Evolutionary conservation across 2,888 invertebrate genomes (phyloP), one percentile per base, ranked within the genome.

Genomic region (Drosophila picticornis): DNA sequence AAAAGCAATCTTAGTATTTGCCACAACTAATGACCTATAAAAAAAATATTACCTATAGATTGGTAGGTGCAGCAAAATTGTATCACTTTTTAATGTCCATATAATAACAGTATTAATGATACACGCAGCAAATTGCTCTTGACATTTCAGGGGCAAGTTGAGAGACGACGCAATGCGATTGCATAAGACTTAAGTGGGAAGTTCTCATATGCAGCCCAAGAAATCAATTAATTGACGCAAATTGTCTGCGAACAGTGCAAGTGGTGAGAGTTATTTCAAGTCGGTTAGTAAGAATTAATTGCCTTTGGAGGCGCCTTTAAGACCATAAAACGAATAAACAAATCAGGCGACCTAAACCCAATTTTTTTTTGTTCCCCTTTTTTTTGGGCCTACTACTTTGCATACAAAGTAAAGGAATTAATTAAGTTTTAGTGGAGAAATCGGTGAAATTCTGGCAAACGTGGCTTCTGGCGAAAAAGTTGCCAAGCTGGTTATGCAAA

Each of bases 191-290:
- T 34, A 43, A 75, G 73, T 66, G 56, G 50, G 70, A 68, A 70
- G 38, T 64, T 78, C 64, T 72, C 36, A 59, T 34, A 70, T 75
- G 72, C 60, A 56, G 48, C 34, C n/a, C 11, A 58, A 69, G 74
- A 81, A 83, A 88, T 85, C 83, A 85, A 85, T 83, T 88, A 88
- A 85, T 81, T 83, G 83, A 73, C 75, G 81, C 74, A 84, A 85
- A 88, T 85, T 85, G 88, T 83, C 88, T 85, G 85, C 88, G 85
- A 85, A 85, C 70, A 70, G n/a, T 46, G 72, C 81, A 81, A 81
- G 71, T 88, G 74, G 75, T 58, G 34, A 29, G 59, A 50, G 32
- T 34, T n/a, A 11, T 13, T 29, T 36, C 13, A 57, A 46, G 59
- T 53, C 11, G 19, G 22, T 19, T 5, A 62, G 61, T 43, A 31